These are phyloP conservation scores for Nephotettix cincticeps DNA, from an alignment of 1,140 invertebrate species.

Conservation along the genomic window DNA sequence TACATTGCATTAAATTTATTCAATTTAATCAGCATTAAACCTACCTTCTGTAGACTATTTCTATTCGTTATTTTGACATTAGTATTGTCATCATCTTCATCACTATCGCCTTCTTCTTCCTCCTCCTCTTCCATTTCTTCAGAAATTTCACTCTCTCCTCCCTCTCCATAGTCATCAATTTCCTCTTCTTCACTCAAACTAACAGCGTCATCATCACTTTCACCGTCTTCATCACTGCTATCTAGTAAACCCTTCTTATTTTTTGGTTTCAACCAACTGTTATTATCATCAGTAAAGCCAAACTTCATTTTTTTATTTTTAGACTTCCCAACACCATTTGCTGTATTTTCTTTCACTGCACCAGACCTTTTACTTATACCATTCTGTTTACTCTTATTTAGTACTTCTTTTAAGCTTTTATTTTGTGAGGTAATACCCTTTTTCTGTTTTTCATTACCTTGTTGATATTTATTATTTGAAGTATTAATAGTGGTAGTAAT, in stretches of 20 bases:
- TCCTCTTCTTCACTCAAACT: slow-evolving; percentile 26
- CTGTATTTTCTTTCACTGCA: neutral
- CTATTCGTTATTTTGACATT: neutral
- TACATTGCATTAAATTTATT: neutral
- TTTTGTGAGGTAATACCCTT: too few relatives aligned
- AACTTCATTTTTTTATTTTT: slow-evolving; percentile 30
- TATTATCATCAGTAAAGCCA: slow-evolving; percentile 60
- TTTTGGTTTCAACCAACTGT: slow-evolving; percentile 65
- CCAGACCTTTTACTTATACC: too few relatives aligned
- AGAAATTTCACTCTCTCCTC: slow-evolving; percentile 30
- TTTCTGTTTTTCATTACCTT: too few relatives aligned
- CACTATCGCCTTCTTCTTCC: slow-evolving; percentile 34
- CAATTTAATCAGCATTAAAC: neutral
- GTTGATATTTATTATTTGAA: too few relatives aligned
- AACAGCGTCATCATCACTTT: slow-evolving; percentile 34
- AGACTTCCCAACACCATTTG: neutral
- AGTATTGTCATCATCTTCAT: slow-evolving; percentile 23
- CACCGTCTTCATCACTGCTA: slow-evolving; percentile 15
- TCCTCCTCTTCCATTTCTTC: slow-evolving; percentile 28
- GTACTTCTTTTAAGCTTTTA: too few relatives aligned
- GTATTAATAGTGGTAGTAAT: too few relatives aligned
- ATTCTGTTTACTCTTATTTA: too few relatives aligned
- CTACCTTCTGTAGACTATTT: slow-evolving; percentile 39
- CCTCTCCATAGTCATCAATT: slow-evolving; percentile 34
- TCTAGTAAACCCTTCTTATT: slow-evolving; percentile 42